Percentiles rank a stretch among this genome's conserved stretches.
Evolutionary conservation across 2,797 vertebrate species (phyloP).

Genomic region (Calcarius lapponicus): DNA sequence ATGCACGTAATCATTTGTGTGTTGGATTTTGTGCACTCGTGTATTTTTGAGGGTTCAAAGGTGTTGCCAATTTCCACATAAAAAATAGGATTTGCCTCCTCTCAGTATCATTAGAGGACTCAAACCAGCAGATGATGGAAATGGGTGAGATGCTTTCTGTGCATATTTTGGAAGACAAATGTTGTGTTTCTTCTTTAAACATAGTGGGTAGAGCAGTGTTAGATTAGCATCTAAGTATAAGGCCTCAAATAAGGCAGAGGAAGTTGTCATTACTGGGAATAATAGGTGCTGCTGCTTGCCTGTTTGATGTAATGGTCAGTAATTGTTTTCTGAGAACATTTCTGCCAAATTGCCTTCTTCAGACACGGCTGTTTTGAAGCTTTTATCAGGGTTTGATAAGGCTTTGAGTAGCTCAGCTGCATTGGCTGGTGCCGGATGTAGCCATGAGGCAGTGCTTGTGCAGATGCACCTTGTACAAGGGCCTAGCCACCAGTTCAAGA

Average conservation of each 20-base stretch:
- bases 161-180: neutral
- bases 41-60: neutral
- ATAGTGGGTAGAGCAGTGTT: neutral
- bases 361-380: neutral
- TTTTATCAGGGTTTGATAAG: neutral
- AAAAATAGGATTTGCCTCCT: neutral
- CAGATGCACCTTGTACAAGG: neutral
- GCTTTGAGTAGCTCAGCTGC: neutral
- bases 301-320: neutral
- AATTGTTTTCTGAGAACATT: neutral
- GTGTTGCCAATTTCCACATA: neutral
- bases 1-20: neutral
- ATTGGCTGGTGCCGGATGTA: neutral
- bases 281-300: neutral
- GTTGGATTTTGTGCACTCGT: fast-evolving
- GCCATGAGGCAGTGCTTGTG: neutral
- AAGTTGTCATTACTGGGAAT: neutral
- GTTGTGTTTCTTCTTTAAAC: neutral
- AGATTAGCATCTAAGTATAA: neutral
- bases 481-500: neutral
- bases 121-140: neutral
- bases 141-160: neutral
- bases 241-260: neutral
- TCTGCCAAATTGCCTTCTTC: neutral
- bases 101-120: neutral